Conservation (phyloP, 2,113 vertebrate genomes). For the Elanoides forficatus region DNA sequence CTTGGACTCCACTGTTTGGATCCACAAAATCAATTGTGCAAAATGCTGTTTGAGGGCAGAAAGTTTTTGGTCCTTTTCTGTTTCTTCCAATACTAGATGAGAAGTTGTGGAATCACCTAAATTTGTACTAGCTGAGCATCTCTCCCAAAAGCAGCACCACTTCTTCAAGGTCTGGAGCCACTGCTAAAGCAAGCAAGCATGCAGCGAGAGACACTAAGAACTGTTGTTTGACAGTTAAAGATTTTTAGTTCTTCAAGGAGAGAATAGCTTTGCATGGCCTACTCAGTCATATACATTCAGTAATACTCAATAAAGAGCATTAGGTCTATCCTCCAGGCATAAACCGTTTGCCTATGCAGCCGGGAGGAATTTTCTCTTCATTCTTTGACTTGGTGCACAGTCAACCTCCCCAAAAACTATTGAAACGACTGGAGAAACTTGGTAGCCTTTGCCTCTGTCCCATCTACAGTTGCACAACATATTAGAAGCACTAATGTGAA, state of each 20-base stretch:
- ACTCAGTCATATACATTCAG: not conserved
- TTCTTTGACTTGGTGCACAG: not conserved
- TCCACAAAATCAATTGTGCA: not conserved
- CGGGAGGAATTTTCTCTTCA: not conserved
- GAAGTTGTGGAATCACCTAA: not conserved
- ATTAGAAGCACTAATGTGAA: not conserved
- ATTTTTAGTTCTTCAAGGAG: not conserved
- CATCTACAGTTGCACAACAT: not conserved
- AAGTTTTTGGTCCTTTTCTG: not conserved
- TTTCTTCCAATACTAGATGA: not conserved
- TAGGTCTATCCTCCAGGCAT: not conserved
- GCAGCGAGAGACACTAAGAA: not conserved
- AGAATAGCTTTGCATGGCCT: not conserved
- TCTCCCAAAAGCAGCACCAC: not conserved
- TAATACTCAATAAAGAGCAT: not conserved
- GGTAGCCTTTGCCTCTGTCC: not conserved
- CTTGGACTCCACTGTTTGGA: not conserved
- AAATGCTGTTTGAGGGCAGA: not conserved
- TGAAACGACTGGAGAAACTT: not conserved
- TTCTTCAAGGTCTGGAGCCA: not conserved
- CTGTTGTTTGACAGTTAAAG: not conserved
- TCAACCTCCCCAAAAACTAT: not conserved
- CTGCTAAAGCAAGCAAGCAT: not conserved
- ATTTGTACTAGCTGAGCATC: not conserved
- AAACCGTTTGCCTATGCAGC: not conserved